Evolutionary conservation across 2,113 vertebrate genomes (phyloP), one percentile per base, ranked within the genome.

Genomic region (Fulmarus glacialis): DNA sequence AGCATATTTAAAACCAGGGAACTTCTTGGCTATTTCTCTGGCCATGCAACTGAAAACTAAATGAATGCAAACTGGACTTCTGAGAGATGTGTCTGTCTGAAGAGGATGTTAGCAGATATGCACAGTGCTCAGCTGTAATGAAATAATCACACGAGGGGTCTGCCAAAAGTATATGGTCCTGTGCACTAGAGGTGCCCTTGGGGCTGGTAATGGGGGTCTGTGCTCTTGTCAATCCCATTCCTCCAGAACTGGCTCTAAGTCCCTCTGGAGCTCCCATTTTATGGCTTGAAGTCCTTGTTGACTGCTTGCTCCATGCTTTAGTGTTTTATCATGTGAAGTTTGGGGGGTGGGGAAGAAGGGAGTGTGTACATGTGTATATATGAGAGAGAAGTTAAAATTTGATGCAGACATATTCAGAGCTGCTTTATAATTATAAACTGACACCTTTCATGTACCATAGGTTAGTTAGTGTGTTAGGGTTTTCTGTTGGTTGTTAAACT

Each of bases 401-500:
- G 16, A 7, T 86, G 48, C 52, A 56, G 23, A 9, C 47, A 8
- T 38, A 24, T 47, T 85, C 34, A 75, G 66, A 86, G 55, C 21
- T 82, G 62, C 20, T 50, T 63, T 45, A 7, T 59, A 47, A 32
- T 88, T 38, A 26, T 29, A 50, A 96, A 27, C 36, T 24, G 40
- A 45, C 18, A 15, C 30, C 14, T 80, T 26, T 66, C 15, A 15
- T 40, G 64, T 38, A 48, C 15, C 30, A 3, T 36, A 26, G 42
- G 19, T 87, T 70, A 1, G 9, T 86, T 88, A 50, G 62, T 15
- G 55, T 72, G 34, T 55, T 85, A 53, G 22, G 43, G 4, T 36
- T 94, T 92, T 75, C 15, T 75, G 43, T 70, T 93, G 56, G 56
- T 89, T 95, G 70, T 96, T 89, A 77, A 93, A 71, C 71, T 94